phyloP scores from a whole-genome alignment of 2,113 vertebrate genomes.

The Carettochelys insculpta region DNA sequence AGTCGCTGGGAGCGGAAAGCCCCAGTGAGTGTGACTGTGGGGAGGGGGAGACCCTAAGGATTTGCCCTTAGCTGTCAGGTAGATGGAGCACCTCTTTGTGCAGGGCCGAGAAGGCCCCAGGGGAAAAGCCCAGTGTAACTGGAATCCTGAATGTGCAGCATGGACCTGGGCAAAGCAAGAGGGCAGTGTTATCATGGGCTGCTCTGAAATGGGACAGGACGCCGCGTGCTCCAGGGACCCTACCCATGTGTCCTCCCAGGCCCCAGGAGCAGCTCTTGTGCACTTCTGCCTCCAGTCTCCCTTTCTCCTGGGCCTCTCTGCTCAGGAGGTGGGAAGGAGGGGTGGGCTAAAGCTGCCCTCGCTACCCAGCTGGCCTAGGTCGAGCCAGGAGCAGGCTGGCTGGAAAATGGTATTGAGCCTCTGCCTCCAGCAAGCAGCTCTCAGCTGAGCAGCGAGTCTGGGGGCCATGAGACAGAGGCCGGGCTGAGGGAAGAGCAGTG shows the following conservation, averaged over 20 bases:
- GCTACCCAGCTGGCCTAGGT: not conserved
- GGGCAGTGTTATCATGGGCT: not conserved
- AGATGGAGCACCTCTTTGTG: not conserved
- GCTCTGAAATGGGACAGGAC: not conserved
- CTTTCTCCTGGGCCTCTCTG: not conserved
- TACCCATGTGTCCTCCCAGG: not conserved
- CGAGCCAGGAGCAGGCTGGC: not conserved
- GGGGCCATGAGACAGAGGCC: not conserved
- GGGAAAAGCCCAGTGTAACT: not conserved
- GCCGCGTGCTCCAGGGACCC: too few relatives aligned
- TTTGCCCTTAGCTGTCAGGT: not conserved
- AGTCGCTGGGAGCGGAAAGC: accelerated
- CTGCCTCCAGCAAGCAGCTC: not conserved
- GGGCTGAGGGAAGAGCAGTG: not conserved
- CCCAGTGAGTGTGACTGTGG: not conserved
- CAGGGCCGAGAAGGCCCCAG: accelerated
- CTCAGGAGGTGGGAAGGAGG: not conserved
- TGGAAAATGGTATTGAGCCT: not conserved
- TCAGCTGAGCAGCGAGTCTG: not conserved
- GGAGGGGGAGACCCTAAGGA: not conserved
- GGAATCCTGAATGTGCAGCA: not conserved
- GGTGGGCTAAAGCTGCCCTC: accelerated
- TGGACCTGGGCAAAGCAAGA: accelerated
- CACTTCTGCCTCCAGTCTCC: not conserved
- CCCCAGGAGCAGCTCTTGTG: not conserved